A percentile compares a stretch with the other conserved stretches of the same genome.
These are phyloP conservation scores for Phyllotis vaccarum DNA, from an alignment of 2,797 vertebrate species.

Conservation along the genomic window DNA sequence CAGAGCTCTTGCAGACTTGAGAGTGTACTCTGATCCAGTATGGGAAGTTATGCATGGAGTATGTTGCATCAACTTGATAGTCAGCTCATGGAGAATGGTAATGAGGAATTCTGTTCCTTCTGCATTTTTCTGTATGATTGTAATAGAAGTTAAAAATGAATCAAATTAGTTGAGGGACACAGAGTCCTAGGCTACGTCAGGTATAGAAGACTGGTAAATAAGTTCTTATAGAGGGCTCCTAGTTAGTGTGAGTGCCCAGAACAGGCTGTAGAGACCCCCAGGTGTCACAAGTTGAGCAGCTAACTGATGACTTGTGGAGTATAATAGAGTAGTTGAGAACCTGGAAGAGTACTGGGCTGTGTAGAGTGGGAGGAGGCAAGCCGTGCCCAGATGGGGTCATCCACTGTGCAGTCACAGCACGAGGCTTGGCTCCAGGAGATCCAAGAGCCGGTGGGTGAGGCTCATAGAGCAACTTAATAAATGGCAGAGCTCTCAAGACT, in stretches of 20 bases:
- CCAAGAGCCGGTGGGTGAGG: too few species aligned
- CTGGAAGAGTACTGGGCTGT: not conserved
- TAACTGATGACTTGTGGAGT: too few species aligned
- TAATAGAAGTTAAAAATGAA: not conserved
- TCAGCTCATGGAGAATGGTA: rapidly evolving
- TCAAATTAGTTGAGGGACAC: not conserved
- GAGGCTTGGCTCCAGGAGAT: too few species aligned
- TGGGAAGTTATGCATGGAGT: not conserved
- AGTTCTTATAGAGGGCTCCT: rapidly evolving
- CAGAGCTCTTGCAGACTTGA: not conserved
- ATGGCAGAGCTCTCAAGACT: too few species aligned
- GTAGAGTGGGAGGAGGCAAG: not conserved
- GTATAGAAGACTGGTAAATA: rapidly evolving
- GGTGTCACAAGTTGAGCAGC: too few species aligned
- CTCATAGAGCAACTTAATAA: too few species aligned
- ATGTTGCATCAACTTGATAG: too few species aligned
- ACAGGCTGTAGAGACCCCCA: not conserved
- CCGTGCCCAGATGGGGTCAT: rapidly evolving
- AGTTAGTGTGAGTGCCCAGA: not conserved
- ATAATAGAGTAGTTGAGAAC: not conserved
- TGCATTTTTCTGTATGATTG: not conserved
- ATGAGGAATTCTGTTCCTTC: not conserved
- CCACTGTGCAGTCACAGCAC: rapidly evolving
- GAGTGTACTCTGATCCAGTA: rapidly evolving
- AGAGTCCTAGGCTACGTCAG: not conserved